Base-by-base conservation (phyloP, 2,113 vertebrate genomes). In the Cebidichthys violaceus region DNA sequence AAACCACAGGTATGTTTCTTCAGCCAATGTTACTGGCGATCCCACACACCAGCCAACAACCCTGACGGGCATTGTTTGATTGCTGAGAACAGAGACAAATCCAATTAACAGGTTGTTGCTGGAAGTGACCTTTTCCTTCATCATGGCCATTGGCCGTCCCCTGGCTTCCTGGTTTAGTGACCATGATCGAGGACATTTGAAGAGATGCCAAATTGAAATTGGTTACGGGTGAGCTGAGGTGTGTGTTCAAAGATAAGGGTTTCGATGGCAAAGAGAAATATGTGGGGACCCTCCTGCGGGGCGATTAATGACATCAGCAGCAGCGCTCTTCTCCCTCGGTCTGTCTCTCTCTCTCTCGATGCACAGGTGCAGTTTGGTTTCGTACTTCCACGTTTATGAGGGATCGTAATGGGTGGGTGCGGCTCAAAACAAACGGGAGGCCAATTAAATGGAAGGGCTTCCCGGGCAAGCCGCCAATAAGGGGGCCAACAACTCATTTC, bases 401-500 rank as follows among this genome's bases (percentile, higher is more conserved):
- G 7, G 66, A 77, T 84, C 24, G 31, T 81, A 83, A 79, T 83
- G 74, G 73, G 70, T 83, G 68, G 79, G 89, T 60, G 79, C 85
- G 75, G 78, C 81, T 82, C 87, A 64, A 84, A 87, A 88, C 76
- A 89, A 91, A 89, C 76, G 17, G 79, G 75, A 77, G 75, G 74
- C 70, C 67, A 79, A 80, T 87, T 85, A 84, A 88, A 88, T 47
- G 65, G 68, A 88, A 88, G 82, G 83, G 74, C 70, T 77, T 89
- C 76, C 79, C 9, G 70, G 87, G 91, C 79, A 45, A n/a, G 70
- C 37, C 1, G 71, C 86, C 86, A 88, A 62, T 61, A 76, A 70
- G 22, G 57, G 37, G 52, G 45, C 82, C 84, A 83, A 79, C 79
- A 75, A 50, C 82, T 81, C 29, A 29, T 82, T 86, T 88, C 69